phyloP scores from a whole-genome alignment of 2,113 vertebrate genomes.

The Stictonetta naevosa region DNA sequence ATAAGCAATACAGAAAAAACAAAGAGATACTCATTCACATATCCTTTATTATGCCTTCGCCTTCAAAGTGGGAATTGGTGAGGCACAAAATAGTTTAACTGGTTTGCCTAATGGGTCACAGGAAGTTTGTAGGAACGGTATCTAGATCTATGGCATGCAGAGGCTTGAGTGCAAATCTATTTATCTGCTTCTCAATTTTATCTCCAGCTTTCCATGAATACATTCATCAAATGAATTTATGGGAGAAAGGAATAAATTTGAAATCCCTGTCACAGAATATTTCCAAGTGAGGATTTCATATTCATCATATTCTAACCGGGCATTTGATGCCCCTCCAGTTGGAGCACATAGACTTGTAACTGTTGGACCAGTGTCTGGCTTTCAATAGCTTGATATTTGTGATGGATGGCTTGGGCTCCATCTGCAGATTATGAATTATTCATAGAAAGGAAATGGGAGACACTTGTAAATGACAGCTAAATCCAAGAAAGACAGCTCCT shows the following conservation, averaged over 20 bases:
- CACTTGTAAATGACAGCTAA: not conserved
- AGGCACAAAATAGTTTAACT: not conserved
- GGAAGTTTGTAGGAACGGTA: not conserved
- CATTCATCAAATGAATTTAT: not conserved
- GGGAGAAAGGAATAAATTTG: not conserved
- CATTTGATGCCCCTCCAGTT: not conserved
- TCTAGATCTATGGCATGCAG: not conserved
- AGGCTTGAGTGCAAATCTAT: not conserved
- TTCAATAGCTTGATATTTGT: not conserved
- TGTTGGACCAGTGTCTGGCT: not conserved
- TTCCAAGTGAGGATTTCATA: not conserved
- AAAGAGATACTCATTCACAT: not conserved
- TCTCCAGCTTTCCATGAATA: not conserved
- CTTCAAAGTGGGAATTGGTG: not conserved
- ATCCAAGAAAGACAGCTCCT: not conserved
- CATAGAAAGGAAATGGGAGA: not conserved
- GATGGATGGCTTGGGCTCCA: not conserved
- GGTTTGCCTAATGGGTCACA: not conserved
- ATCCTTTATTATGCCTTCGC: not conserved
- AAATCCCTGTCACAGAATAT: not conserved
- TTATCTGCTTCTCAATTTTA: not conserved
- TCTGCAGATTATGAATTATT: constrained; percentile 22
- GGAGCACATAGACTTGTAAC: not conserved
- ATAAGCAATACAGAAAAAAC: not conserved
- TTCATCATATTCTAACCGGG: not conserved